These are phyloP conservation scores for Saturnia pavonia DNA, from an alignment of 2,888 invertebrate genomes.

Conservation along the genomic window DNA sequence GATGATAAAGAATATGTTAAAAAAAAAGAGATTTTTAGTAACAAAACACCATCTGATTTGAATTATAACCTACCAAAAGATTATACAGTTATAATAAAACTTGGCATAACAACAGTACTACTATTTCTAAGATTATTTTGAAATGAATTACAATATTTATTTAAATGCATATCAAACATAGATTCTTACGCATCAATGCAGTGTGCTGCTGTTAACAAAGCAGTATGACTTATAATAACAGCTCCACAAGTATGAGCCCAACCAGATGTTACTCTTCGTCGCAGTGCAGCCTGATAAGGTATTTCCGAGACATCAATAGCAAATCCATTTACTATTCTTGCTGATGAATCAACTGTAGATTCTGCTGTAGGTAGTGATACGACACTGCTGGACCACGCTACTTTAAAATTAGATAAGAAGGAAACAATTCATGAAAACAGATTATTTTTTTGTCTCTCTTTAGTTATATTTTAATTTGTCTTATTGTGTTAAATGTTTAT, in stretches of 20 bases:
- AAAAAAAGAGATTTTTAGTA: too few relatives aligned
- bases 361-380: constrained; percentile 35
- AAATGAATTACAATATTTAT: neutral
- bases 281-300: constrained; percentile 69
- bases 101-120: too few relatives aligned
- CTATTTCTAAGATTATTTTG: neutral
- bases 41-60: neutral
- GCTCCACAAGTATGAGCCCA: constrained; percentile 72
- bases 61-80: neutral
- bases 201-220: constrained; percentile 70
- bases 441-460: neutral
- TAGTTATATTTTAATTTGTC: too few relatives aligned
- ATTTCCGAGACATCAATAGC: constrained; percentile 63
- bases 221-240: constrained; percentile 50
- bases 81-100: neutral
- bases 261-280: constrained; percentile 43
- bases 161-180: neutral
- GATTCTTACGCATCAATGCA: constrained; percentile 57
- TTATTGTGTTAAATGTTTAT: too few relatives aligned
- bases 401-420: neutral
- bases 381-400: constrained; percentile 32
- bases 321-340: constrained; percentile 72
- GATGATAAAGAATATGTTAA: too few relatives aligned
- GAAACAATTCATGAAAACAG: neutral
- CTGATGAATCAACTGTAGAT: constrained; percentile 30